These are phyloP conservation scores for Zosterops hypoxanthus DNA, from an alignment of 2,113 vertebrate genomes.

Conservation along the genomic window DNA sequence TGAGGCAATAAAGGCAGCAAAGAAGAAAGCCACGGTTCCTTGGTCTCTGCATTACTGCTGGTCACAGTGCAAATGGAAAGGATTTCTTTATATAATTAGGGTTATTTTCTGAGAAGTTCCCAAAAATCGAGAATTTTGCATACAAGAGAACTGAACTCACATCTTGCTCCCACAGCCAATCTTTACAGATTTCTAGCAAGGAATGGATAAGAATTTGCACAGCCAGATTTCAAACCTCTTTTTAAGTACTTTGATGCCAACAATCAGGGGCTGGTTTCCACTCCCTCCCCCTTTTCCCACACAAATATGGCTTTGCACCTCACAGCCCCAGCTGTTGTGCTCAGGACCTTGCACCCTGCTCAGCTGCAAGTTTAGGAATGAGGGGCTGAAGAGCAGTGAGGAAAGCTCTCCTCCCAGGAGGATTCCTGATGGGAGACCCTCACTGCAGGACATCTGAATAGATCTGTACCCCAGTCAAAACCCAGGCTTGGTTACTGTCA, in stretches of 20 bases:
- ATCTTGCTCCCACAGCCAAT: rapidly evolving
- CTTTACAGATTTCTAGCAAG: not conserved
- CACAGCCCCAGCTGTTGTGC: rapidly evolving
- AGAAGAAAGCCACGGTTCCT: not conserved
- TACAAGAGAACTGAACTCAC: not conserved
- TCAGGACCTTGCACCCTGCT: rapidly evolving
- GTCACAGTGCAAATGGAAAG: not conserved
- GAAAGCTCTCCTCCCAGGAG: not conserved
- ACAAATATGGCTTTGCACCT: not conserved
- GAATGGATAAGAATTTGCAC: not conserved
- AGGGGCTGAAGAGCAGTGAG: not conserved
- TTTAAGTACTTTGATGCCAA: not conserved
- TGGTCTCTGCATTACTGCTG: not conserved
- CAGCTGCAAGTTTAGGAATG: not conserved
- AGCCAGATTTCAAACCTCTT: not conserved
- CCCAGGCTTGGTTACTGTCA: not conserved
- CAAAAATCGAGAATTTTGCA: not conserved
- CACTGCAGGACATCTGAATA: not conserved
- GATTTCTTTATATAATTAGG: rapidly evolving
- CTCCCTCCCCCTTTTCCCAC: not conserved
- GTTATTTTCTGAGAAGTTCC: not conserved
- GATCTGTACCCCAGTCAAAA: not conserved
- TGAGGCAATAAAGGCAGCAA: not conserved
- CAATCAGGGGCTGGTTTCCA: not conserved
- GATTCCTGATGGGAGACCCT: rapidly evolving